phyloP scores from a whole-genome alignment of 1,140 invertebrate species.

The Chymomyza costata region DNA sequence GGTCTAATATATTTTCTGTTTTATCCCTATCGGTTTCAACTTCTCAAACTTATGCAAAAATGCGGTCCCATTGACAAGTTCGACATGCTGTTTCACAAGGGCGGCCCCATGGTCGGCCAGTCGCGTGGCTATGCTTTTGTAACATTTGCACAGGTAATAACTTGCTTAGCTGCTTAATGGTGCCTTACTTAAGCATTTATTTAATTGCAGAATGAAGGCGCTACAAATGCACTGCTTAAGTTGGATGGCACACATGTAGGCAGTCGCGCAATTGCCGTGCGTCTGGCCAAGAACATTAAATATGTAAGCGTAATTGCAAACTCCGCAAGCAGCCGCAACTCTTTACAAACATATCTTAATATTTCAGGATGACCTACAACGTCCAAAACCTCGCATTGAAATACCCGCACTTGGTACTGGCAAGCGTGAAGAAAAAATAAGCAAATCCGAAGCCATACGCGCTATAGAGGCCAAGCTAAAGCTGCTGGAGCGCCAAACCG shows the following conservation, averaged over 20 bases:
- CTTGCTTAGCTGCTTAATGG: background rate
- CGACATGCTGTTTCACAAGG: constrained; percentile 94
- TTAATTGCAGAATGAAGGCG: constrained; percentile 41
- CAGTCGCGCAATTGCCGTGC: constrained; percentile 85
- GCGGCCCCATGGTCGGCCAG: constrained; percentile 89
- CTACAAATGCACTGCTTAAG: constrained; percentile 79
- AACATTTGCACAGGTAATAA: constrained; percentile 81
- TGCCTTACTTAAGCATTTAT: too few relatives aligned
- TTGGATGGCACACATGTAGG: constrained; percentile 86
- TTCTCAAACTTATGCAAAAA: constrained; percentile 95
- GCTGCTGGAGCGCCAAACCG: constrained; percentile 83
- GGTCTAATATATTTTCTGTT: constrained; percentile 60
- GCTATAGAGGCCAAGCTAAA: constrained; percentile 92
- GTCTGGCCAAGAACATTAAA: constrained; percentile 86
- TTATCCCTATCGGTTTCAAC: constrained; percentile 87
- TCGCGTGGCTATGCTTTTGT: constrained; percentile 96
- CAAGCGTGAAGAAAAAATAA: constrained; percentile 83
- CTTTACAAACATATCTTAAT: background rate
- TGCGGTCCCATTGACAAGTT: constrained; percentile 94
- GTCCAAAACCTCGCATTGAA: constrained; percentile 83
- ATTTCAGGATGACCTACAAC: constrained; percentile 82
- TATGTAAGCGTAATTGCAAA: constrained; percentile 77
- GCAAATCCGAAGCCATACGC: constrained; percentile 86
- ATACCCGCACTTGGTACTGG: constrained; percentile 85
- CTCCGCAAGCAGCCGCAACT: too few relatives aligned